A percentile compares a stretch with the other conserved stretches of the same genome.
phyloP scores from a whole-genome alignment of 1,140 invertebrate species.

The Papilio dardanus region DNA sequence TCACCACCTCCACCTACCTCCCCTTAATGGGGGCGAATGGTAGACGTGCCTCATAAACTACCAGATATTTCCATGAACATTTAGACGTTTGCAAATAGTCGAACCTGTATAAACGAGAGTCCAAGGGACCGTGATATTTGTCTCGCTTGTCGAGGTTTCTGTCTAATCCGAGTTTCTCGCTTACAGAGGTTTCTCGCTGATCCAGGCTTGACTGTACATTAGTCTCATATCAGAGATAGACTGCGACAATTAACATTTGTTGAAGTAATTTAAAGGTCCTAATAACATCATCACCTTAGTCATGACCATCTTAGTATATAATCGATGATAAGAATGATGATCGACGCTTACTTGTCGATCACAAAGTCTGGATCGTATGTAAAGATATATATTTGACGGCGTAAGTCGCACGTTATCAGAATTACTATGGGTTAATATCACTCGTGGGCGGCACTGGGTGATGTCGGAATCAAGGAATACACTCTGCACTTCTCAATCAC shows the following conservation, averaged over 20 bases:
- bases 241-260: neutral
- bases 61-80: neutral
- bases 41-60: neutral
- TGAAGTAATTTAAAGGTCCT: too few relatives aligned
- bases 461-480: neutral
- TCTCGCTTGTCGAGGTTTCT: too few relatives aligned
- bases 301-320: neutral
- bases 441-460: neutral
- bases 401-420: too few relatives aligned
- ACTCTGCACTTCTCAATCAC: neutral
- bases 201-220: too few relatives aligned
- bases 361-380: constrained; percentile 8
- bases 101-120: too few relatives aligned
- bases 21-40: neutral
- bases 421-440: neutral
- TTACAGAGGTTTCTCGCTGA: too few relatives aligned
- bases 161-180: too few relatives aligned
- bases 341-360: neutral
- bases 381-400: too few relatives aligned
- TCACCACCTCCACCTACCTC: neutral
- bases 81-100: neutral
- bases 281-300: too few relatives aligned
- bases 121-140: too few relatives aligned
- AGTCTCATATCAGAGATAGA: neutral
- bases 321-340: neutral